phyloP scores from a whole-genome alignment of 2,113 vertebrate genomes.

The Otus sunia region DNA sequence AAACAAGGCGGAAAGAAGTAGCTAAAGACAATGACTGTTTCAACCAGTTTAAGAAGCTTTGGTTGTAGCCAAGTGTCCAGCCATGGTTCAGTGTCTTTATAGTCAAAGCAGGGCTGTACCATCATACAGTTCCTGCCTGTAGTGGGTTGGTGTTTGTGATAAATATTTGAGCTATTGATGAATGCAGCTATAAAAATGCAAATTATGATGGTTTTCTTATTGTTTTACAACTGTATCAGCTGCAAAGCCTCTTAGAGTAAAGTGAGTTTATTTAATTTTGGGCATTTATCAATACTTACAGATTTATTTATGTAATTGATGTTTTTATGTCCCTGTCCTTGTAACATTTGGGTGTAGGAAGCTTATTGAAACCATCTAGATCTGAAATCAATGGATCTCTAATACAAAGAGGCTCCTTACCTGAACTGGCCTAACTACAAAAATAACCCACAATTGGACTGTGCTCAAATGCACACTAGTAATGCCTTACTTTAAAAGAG shows the following conservation, averaged over 20 bases:
- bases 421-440: slow-evolving; percentile 9
- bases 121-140: background rate
- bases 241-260: slow-evolving; percentile 22
- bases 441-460: slow-evolving; percentile 3
- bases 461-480: background rate
- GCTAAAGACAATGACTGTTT: background rate
- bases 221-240: slow-evolving; percentile 30
- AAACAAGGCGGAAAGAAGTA: slow-evolving; percentile 1
- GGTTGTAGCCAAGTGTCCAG: background rate
- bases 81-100: background rate
- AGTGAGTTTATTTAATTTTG: slow-evolving; percentile 48
- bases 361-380: slow-evolving; percentile 35
- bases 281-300: slow-evolving; percentile 40
- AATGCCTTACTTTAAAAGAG: background rate
- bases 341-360: slow-evolving; percentile 36
- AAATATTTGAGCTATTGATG: slow-evolving; percentile 40
- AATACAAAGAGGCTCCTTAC: slow-evolving; percentile 11
- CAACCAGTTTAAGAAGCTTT: background rate
- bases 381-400: slow-evolving; percentile 50
- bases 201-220: slow-evolving; percentile 28
- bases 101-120: background rate
- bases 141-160: background rate
- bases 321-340: slow-evolving; percentile 41
- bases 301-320: slow-evolving; percentile 51
- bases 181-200: slow-evolving; percentile 35